Conservation (phyloP, 1,140 invertebrate species). For the Micrasema longulum region DNA sequence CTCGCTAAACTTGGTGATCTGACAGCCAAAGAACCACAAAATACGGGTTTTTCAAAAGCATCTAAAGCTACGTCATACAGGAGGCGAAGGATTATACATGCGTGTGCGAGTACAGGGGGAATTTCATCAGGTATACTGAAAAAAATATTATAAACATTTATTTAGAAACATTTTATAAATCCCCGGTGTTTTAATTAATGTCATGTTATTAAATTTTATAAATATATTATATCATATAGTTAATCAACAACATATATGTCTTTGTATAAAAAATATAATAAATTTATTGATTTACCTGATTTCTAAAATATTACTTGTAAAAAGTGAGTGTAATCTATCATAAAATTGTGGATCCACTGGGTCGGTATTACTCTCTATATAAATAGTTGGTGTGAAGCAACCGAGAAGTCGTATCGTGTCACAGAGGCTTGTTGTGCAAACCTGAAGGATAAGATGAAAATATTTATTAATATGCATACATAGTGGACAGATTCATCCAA, state of each 20-base stretch:
- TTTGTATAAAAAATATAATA: neutral
- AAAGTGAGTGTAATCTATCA: conserved; percentile 76
- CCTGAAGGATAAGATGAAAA: conserved; percentile 64
- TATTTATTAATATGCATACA: neutral
- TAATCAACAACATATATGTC: no score
- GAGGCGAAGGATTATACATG: conserved; percentile 83
- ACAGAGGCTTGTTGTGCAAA: conserved; percentile 91
- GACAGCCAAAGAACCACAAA: conserved; percentile 74
- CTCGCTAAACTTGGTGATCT: conserved; percentile 72
- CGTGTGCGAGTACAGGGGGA: conserved; percentile 77
- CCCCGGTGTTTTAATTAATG: no score
- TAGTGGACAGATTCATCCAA: no score
- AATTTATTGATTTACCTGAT: conserved; percentile 58
- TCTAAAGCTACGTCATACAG: conserved; percentile 94
- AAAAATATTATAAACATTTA: no score
- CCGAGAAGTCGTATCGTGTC: conserved; percentile 92
- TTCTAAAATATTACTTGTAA: conserved; percentile 79
- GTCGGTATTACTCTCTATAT: conserved; percentile 67
- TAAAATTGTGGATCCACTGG: conserved; percentile 67
- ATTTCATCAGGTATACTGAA: conserved; percentile 73
- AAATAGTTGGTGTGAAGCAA: conserved; percentile 78
- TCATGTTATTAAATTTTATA: no score
- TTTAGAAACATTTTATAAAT: no score
- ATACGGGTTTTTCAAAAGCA: conserved; percentile 86
- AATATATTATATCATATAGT: no score